phyloP scores from a whole-genome alignment of 2,888 invertebrate genomes.

The Mythimna albipuncta region DNA sequence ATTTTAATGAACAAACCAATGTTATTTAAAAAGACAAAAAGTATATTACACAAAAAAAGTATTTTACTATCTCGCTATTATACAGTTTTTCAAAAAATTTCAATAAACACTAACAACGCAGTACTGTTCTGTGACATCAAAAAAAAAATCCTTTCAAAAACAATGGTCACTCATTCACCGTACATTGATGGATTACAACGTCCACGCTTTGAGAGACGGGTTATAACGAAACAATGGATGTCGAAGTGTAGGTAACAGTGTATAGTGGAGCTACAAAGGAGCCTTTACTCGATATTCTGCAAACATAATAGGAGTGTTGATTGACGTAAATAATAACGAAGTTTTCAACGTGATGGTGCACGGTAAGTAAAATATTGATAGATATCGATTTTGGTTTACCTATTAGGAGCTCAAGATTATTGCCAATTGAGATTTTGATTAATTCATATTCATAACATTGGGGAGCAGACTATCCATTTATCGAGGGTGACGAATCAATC shows the following conservation, averaged over 20 bases:
- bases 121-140: background rate
- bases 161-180: constrained; percentile 11
- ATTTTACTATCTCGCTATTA: too few species aligned
- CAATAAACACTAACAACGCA: background rate
- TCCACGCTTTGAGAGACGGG: constrained; percentile 18
- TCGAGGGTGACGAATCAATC: background rate
- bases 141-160: constrained; percentile 17
- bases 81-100: background rate
- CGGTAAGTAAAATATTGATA: constrained; percentile 15
- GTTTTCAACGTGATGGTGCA: constrained; percentile 18
- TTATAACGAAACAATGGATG: constrained; percentile 36
- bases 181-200: constrained; percentile 44
- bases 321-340: constrained; percentile 38
- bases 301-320: constrained; percentile 31
- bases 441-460: background rate
- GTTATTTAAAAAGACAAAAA: too few species aligned
- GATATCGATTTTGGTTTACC: constrained; percentile 17
- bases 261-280: constrained; percentile 34
- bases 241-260: constrained; percentile 8
- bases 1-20: too few species aligned
- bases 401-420: background rate
- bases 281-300: constrained; percentile 32
- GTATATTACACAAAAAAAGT: too few species aligned
- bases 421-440: background rate
- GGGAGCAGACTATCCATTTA: background rate